A percentile compares a stretch with the other conserved stretches of the same genome.
These are phyloP conservation scores for Pelecanus crispus DNA, from an alignment of 2,113 vertebrate species.

Conservation along the genomic window DNA sequence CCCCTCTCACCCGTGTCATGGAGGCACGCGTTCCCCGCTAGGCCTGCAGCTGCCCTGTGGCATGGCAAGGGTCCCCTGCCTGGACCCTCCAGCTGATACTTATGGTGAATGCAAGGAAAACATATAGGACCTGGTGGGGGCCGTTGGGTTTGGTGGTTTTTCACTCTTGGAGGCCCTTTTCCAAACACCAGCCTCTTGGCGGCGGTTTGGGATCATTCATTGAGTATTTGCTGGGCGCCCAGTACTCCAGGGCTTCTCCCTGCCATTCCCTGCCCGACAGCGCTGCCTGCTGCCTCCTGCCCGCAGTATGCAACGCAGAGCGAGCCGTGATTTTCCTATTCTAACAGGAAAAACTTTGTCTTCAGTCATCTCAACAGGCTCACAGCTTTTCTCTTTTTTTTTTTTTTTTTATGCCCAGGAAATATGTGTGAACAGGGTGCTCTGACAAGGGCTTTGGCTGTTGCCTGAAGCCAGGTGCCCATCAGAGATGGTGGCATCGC, in stretches of 20 bases:
- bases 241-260: fast-evolving
- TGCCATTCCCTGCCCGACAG: neutral
- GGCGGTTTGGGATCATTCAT: neutral
- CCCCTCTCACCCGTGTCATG: fast-evolving
- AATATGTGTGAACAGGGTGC: neutral
- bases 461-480: too few species aligned
- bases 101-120: fast-evolving
- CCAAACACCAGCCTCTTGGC: neutral
- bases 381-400: neutral
- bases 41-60: fast-evolving
- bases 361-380: neutral
- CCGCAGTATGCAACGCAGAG: fast-evolving
- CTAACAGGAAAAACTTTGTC: neutral
- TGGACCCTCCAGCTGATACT: neutral
- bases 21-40: fast-evolving
- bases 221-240: fast-evolving
- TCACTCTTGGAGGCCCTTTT: neutral
- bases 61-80: fast-evolving
- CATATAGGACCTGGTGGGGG: fast-evolving
- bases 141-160: neutral
- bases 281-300: neutral
- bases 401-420: neutral
- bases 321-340: neutral
- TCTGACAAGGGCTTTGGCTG: neutral
- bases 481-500: neutral